Evolutionary conservation across 1,140 invertebrate species (phyloP).

Genomic region (Diprion similis): DNA sequence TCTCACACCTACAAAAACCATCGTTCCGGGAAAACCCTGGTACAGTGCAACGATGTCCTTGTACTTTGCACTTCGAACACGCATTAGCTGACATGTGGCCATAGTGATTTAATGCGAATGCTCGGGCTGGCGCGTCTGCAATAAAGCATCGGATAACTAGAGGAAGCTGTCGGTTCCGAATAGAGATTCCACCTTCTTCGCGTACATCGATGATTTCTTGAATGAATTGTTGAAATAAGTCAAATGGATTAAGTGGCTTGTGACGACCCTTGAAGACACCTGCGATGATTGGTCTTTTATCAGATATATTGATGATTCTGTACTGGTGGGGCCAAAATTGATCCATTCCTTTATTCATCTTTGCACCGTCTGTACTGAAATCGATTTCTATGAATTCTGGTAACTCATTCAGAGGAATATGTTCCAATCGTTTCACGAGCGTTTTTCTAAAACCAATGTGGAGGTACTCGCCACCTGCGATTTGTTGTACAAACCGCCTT

Average conservation of each 20-base stretch:
- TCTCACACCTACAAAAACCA: not conserved
- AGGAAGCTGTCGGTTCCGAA: not conserved
- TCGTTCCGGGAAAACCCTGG: conserved; percentile 19
- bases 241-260: not conserved
- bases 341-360: not conserved
- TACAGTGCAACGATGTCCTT: conserved; percentile 17
- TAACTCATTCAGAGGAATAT: not conserved
- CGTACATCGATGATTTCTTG: not conserved
- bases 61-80: conserved; percentile 32
- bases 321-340: conserved; percentile 6
- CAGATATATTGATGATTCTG: not conserved
- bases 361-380: conserved; percentile 13
- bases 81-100: conserved; percentile 23
- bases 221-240: conserved; percentile 7
- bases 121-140: conserved; percentile 34
- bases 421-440: not conserved
- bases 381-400: not conserved
- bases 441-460: not conserved
- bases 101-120: conserved; percentile 32
- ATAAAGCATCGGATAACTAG: conserved; percentile 25
- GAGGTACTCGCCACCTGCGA: not conserved
- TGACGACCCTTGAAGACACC: not conserved
- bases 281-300: not conserved
- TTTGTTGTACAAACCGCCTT: not conserved
- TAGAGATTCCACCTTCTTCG: not conserved